phyloP scores from a whole-genome alignment of 2,113 vertebrate species.

The Misgurnus mizolepis region DNA sequence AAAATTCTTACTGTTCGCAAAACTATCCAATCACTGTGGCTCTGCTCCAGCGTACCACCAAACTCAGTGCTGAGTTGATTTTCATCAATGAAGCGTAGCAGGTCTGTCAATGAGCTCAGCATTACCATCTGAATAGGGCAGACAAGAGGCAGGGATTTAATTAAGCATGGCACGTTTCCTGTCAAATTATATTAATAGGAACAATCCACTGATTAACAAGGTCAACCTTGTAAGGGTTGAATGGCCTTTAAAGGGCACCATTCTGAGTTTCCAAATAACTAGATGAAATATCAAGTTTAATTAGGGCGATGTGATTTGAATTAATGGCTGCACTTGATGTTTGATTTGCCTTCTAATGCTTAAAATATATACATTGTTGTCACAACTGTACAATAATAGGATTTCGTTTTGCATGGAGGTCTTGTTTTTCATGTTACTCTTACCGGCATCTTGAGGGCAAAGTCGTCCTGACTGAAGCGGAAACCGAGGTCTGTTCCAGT shows the following conservation, averaged over 20 bases:
- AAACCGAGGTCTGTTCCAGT: constrained; percentile 93
- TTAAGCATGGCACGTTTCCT: not conserved
- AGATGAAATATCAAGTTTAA: too few relatives aligned
- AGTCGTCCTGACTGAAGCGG: constrained; percentile 94
- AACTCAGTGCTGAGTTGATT: constrained; percentile 91
- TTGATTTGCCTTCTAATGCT: not conserved
- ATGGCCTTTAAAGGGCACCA: not conserved
- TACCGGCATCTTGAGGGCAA: constrained; percentile 93
- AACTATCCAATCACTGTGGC: constrained; percentile 92
- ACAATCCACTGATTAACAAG: not conserved
- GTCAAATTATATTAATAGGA: not conserved
- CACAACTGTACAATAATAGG: not conserved
- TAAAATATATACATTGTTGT: not conserved
- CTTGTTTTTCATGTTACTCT: constrained; percentile 26
- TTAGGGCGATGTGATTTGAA: too few relatives aligned
- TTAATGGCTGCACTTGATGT: not conserved
- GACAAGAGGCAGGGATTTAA: not conserved
- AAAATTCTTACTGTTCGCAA: constrained; percentile 82
- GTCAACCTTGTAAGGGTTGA: not conserved
- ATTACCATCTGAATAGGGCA: constrained; percentile 84
- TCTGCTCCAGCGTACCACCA: constrained; percentile 88
- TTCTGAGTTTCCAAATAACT: too few relatives aligned
- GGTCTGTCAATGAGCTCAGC: constrained; percentile 93
- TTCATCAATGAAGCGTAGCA: constrained; percentile 92
- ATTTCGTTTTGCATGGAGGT: not conserved